Evolutionary conservation across 2,888 invertebrate species (phyloP).

Genomic region (Bombylius major): DNA sequence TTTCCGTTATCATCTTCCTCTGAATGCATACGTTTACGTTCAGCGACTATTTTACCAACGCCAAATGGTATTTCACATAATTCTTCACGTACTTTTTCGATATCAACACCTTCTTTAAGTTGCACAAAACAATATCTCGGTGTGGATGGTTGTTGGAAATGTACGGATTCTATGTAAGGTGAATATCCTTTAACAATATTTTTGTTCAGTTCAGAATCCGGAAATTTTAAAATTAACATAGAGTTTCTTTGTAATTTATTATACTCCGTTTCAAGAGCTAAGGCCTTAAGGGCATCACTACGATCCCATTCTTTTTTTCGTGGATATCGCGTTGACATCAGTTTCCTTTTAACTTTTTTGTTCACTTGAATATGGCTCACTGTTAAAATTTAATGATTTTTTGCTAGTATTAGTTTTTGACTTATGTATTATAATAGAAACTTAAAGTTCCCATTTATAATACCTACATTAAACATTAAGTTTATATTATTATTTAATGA

Average conservation of each 20-base stretch:
- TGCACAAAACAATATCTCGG: slow-evolving; percentile 53
- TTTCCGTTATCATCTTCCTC: background rate
- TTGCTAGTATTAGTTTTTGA: too few relatives aligned
- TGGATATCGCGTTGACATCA: slow-evolving; percentile 35
- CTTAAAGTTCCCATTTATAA: too few relatives aligned
- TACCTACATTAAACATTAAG: too few relatives aligned
- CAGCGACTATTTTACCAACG: slow-evolving; percentile 44
- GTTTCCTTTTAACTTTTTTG: slow-evolving; percentile 39
- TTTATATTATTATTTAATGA: too few relatives aligned
- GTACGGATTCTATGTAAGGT: slow-evolving; percentile 47
- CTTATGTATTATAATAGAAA: too few relatives aligned
- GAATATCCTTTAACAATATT: slow-evolving; percentile 49
- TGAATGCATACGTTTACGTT: slow-evolving; percentile 19
- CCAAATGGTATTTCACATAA: slow-evolving; percentile 49
- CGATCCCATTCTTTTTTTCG: slow-evolving; percentile 40
- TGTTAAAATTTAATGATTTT: background rate
- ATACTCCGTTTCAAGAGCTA: slow-evolving; percentile 46
- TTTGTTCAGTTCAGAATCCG: slow-evolving; percentile 50
- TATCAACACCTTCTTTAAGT: slow-evolving; percentile 42
- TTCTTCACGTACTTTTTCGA: slow-evolving; percentile 43
- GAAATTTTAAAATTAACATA: slow-evolving; percentile 51
- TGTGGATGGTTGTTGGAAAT: slow-evolving; percentile 51
- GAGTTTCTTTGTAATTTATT: slow-evolving; percentile 40
- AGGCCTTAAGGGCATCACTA: slow-evolving; percentile 46
- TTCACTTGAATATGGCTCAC: slow-evolving; percentile 25